Base-by-base conservation (phyloP, 2,888 invertebrate genomes). In the Phalera bucephala region DNA sequence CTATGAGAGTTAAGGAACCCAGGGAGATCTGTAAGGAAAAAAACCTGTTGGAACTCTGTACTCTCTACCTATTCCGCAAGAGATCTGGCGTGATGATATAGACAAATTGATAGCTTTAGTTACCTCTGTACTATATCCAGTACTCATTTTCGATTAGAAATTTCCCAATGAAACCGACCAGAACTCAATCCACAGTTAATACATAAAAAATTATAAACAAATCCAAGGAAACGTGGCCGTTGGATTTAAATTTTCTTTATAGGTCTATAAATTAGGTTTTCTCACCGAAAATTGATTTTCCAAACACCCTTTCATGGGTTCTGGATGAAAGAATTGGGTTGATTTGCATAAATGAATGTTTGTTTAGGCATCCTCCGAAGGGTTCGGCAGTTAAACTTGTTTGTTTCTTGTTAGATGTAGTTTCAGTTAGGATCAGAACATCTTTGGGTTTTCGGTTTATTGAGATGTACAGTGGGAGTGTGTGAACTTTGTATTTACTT, bases 311-410 rank as follows among this genome's bases (percentile, higher is more conserved):
- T 33, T 13, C 21, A 34, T 40, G 28, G 33, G 41, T 47, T 42
- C 42, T 38, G 47, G 38, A 36, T 40, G 41, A 45, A 57, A 60
- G 57, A 62, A 52, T 44, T 53, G 52, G 10, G 45, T 52, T 43
- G 40, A 60, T 66, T 65, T 57, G 31, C 58, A 63, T 64, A 59
- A 54, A 52, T 45, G 49, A 55, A 64, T 57, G 44, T 59, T 59
- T 50, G 40, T 40, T 36, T 48, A 41, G 33, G 25, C 32, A 3
- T 43, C 38, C 43, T 14, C 35, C 19, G 14, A 7, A 1, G 8
- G 3, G 29, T 7, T 10, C n/a, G 27, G 11, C 7, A 19, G 11
- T 9, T 29, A 19, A 11, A 19, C 11, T 19, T 10, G 29, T 19
- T 17, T 29, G n/a, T 25, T 12, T 12, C 12, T 25, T 25, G 12